A percentile compares a stretch with the other conserved stretches of the same genome.
Conservation (phyloP, 1,140 invertebrate species). For the Acromyrmex heyeri region DNA sequence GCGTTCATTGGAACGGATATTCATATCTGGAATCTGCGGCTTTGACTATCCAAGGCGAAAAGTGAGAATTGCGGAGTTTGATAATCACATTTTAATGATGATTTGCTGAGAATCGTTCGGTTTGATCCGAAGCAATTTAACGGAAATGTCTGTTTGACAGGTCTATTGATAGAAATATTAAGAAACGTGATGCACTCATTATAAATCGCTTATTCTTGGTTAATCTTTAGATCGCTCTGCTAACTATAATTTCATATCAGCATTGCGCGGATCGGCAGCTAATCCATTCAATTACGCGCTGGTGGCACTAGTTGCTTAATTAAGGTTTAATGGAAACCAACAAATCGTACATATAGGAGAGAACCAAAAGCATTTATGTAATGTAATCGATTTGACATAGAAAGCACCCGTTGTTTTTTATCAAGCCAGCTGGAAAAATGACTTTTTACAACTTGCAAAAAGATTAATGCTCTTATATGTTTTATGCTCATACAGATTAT, state of each 20-base stretch:
- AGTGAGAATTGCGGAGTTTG: slow-evolving; percentile 32
- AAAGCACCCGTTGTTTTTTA: too few species aligned
- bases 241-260: slow-evolving; percentile 50
- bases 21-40: slow-evolving; percentile 26
- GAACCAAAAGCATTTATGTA: neutral
- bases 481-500: too few species aligned
- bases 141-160: slow-evolving; percentile 54
- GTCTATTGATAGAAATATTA: slow-evolving; percentile 55
- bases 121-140: slow-evolving; percentile 49
- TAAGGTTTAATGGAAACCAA: slow-evolving; percentile 45
- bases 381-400: neutral
- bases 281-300: slow-evolving; percentile 49
- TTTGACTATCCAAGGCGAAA: slow-evolving; percentile 37
- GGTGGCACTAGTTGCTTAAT: slow-evolving; percentile 9
- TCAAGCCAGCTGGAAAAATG: too few species aligned
- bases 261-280: slow-evolving; percentile 38
- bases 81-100: slow-evolving; percentile 52
- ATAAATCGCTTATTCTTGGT: slow-evolving; percentile 57
- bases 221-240: slow-evolving; percentile 38
- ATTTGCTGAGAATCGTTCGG: slow-evolving; percentile 40
- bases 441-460: too few species aligned
- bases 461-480: too few species aligned
- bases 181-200: slow-evolving; percentile 35
- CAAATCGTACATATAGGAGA: neutral
- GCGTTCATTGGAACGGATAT: slow-evolving; percentile 37